Evolutionary conservation across 2,113 vertebrate genomes (phyloP).

Genomic region (Galbula dea): DNA sequence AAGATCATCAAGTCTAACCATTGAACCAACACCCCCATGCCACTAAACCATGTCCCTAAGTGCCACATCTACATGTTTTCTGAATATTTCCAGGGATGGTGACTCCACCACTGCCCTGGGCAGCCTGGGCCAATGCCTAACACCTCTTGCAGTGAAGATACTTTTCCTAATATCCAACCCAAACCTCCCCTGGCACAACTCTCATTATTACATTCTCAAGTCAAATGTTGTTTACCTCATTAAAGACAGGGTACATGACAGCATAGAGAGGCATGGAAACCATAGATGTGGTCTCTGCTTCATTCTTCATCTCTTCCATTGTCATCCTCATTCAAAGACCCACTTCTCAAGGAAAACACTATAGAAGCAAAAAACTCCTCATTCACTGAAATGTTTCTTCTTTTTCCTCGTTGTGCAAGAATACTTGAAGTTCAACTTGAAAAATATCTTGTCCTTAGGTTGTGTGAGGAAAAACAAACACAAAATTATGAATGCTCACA

Average conservation of each 20-base stretch:
- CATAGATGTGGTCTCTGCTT: conserved; percentile 88
- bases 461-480: neutral
- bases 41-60: too few relatives aligned
- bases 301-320: conserved; percentile 98
- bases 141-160: too few relatives aligned
- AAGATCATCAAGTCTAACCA: too few relatives aligned
- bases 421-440: conserved; percentile 20
- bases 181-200: too few relatives aligned
- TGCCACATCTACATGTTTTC: too few relatives aligned
- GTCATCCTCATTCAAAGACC: conserved; percentile 93
- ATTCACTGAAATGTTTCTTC: conserved; percentile 75
- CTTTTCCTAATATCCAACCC: too few relatives aligned
- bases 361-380: conserved; percentile 76
- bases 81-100: too few relatives aligned
- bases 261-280: conserved; percentile 92
- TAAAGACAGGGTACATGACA: conserved; percentile 96
- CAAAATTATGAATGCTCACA: neutral
- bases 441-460: conserved; percentile 35
- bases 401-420: conserved; percentile 49
- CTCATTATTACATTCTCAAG: neutral
- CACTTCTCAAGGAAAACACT: conserved; percentile 78
- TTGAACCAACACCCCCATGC: too few relatives aligned
- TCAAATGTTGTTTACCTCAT: conserved; percentile 76
- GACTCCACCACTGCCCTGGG: too few relatives aligned
- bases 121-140: too few relatives aligned